A percentile compares a stretch with the other conserved stretches of the same genome.
Evolutionary conservation across 2,888 invertebrate species (phyloP).

Genomic region (Hipparchia semele): DNA sequence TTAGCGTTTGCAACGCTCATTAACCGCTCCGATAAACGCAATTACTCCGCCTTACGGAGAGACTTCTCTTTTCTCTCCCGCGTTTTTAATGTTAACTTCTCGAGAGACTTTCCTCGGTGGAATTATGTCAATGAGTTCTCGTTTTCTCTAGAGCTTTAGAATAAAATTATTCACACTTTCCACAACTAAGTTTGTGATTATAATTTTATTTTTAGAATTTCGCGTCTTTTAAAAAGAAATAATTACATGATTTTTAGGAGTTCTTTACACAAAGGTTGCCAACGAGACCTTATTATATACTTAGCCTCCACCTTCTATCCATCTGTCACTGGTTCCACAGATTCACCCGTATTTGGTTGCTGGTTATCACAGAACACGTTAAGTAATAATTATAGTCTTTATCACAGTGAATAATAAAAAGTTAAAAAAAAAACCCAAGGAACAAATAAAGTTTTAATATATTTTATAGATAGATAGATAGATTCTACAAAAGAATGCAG

Average conservation of each 20-base stretch:
- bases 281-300: too few species aligned
- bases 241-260: background rate
- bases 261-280: too few species aligned
- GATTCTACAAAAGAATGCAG: too few species aligned
- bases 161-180: constrained; percentile 32
- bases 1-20: constrained; percentile 73
- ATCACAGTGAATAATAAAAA: too few species aligned
- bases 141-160: constrained; percentile 32
- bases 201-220: background rate
- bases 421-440: too few species aligned
- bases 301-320: too few species aligned
- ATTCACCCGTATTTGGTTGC: too few species aligned
- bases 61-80: constrained; percentile 55
- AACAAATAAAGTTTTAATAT: too few species aligned
- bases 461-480: too few species aligned
- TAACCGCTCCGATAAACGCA: constrained; percentile 78
- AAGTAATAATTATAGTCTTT: too few species aligned
- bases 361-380: too few species aligned
- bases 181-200: constrained; percentile 9
- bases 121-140: constrained; percentile 46
- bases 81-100: constrained; percentile 53
- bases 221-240: background rate
- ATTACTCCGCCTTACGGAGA: constrained; percentile 66
- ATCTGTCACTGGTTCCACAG: too few species aligned
- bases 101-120: constrained; percentile 40